Conservation (phyloP, 1,140 invertebrate genomes). For the Lordiphosa mommai region DNA sequence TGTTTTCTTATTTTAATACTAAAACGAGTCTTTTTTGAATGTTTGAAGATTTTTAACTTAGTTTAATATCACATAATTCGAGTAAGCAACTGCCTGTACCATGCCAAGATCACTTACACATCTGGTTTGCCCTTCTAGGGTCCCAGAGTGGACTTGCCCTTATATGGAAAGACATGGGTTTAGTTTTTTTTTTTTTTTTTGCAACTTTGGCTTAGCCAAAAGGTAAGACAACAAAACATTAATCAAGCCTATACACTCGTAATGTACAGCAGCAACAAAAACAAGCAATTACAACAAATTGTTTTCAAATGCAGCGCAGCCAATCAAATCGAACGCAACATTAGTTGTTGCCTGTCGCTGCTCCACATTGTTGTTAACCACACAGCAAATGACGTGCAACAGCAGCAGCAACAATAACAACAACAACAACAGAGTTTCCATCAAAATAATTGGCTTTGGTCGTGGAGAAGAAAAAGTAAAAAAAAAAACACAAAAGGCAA, state of each 20-base stretch:
- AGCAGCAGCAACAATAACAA: slow-evolving; percentile 29
- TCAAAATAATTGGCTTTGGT: slow-evolving; percentile 49
- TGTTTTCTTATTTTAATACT: too few species aligned
- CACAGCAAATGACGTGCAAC: slow-evolving; percentile 66
- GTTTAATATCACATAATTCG: too few species aligned
- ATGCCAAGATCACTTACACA: neutral
- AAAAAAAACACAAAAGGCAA: slow-evolving; percentile 41
- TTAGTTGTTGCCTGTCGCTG: slow-evolving; percentile 44
- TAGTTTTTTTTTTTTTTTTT: too few species aligned
- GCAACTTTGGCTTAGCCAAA: neutral
- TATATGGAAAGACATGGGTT: neutral
- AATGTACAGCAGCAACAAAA: slow-evolving; percentile 18
- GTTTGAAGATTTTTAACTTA: too few species aligned
- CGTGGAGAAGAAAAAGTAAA: slow-evolving; percentile 1
- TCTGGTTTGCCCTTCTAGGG: neutral
- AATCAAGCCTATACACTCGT: slow-evolving; percentile 25
- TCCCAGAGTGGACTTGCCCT: neutral
- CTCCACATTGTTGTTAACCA: slow-evolving; percentile 67
- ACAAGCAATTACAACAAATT: slow-evolving; percentile 61
- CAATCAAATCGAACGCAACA: slow-evolving; percentile 71
- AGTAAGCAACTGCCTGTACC: too few species aligned
- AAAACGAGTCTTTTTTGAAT: too few species aligned
- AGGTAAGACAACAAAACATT: slow-evolving; percentile 36
- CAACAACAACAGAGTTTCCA: slow-evolving; percentile 29
- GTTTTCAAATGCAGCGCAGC: slow-evolving; percentile 64